Base-by-base conservation (phyloP, 1,140 invertebrate genomes). In the Diploscapter pachys region DNA sequence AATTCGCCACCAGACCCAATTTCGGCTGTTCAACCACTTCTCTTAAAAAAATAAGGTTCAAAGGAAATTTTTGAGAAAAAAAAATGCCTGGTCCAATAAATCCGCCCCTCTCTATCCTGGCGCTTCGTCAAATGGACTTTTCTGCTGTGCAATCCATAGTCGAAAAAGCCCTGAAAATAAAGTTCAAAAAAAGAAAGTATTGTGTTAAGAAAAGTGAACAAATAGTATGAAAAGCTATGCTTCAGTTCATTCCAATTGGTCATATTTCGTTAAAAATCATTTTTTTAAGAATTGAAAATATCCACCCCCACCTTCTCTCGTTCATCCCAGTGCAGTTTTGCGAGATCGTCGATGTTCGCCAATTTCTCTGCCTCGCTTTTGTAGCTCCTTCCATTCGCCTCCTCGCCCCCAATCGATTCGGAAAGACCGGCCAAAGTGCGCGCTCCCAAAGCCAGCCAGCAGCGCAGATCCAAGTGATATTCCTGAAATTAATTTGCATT, bases 361-460 rank as follows among this genome's bases (percentile, higher is more conserved):
- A 84, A 79, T 11, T 31, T 31, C 31, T 31, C 31, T 73, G 50
- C 49, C 57, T 77, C 5, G 64, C 62, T 49, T 75, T 55, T 52
- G 71, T 71, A 48, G 69, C 56, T 48, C 65, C 56, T 53, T 54
- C 72, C 49, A 52, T 73, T 67, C 5, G 79, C 81, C 4, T 64
- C 74, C 4, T 74, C 77, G 11, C 64, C 49, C 76, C 79, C 63
- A 71, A 80, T 75, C 4, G 91, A 81, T 9, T 90, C 87, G 0
- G 92, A 91, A 56, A 97, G 89, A 64, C 91, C 89, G 11, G 90
- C 88, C 90, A 99, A 91, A 0, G 94, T 90, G 68, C 90, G 89
- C 2, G 94, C 91, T 0, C 93, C 92, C 3, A 96, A 87, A 4
- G 93, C 92, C 85, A 99, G 95, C 97, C 97, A 99, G 82, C 95